A percentile compares a stretch with the other conserved stretches of the same genome.
These are phyloP conservation scores for Osmerus mordax DNA, from an alignment of 2,113 vertebrate species.

Conservation along the genomic window DNA sequence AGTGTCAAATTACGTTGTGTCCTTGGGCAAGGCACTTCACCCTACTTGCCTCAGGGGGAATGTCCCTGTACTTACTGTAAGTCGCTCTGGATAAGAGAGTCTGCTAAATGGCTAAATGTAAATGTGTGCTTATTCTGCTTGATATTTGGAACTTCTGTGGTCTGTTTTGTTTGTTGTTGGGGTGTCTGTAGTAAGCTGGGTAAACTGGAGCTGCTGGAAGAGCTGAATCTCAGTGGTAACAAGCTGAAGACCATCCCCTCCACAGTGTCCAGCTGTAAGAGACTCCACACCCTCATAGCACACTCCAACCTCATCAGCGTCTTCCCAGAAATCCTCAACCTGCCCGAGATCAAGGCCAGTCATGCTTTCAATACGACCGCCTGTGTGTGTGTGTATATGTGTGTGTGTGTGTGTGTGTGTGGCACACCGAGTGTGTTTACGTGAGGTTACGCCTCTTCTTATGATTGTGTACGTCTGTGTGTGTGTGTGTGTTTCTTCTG, in stretches of 20 bases:
- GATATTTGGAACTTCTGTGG: not conserved
- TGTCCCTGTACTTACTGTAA: too few relatives aligned
- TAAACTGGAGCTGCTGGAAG: constrained; percentile 90
- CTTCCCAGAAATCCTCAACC: constrained; percentile 92
- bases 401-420: constrained; percentile 3
- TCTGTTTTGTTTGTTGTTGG: not conserved
- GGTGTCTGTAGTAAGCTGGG: constrained; percentile 82
- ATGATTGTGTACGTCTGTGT: not conserved
- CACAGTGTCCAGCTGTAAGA: constrained; percentile 91
- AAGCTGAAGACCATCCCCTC: constrained; percentile 93
- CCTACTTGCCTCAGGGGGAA: too few relatives aligned
- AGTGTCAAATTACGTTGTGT: too few relatives aligned
- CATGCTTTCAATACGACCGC: not conserved
- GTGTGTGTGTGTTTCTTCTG: not conserved
- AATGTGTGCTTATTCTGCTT: not conserved
- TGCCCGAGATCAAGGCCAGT: constrained; percentile 87
- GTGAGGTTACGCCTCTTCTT: constrained; percentile 5
- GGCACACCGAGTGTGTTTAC: constrained; percentile 5
- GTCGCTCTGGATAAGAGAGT: too few relatives aligned
- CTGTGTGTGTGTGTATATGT: not conserved
- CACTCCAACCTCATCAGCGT: constrained; percentile 92
- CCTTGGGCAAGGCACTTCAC: too few relatives aligned
- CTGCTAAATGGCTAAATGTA: too few relatives aligned
- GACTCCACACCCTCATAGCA: constrained; percentile 87
- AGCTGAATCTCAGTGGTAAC: constrained; percentile 94